Evolutionary conservation across 2,888 invertebrate species (phyloP).

Genomic region (Drosophila nr. perissopoda): DNA sequence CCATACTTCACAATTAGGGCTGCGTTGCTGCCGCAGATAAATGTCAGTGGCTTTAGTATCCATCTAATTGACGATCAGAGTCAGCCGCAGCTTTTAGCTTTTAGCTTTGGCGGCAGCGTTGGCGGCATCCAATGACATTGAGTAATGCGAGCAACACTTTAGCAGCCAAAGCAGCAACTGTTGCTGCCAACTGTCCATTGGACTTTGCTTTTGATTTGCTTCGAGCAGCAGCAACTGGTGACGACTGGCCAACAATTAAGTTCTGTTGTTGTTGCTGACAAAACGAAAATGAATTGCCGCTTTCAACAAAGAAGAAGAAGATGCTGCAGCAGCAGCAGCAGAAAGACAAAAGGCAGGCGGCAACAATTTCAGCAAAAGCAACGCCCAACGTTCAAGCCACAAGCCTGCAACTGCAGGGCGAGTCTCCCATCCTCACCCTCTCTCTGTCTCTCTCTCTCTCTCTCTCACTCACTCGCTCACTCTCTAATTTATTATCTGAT

Average conservation of each 20-base stretch:
- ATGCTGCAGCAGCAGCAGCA: slow-evolving; percentile 20
- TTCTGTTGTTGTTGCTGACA: slow-evolving; percentile 50
- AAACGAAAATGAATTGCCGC: slow-evolving; percentile 74
- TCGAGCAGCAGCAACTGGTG: slow-evolving; percentile 55
- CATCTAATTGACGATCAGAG: slow-evolving; percentile 71
- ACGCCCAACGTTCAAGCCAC: slow-evolving; percentile 48
- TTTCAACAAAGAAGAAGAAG: slow-evolving; percentile 53
- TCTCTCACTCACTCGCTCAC: slow-evolving; percentile 1
- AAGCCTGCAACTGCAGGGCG: slow-evolving; percentile 29
- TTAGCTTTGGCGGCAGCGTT: slow-evolving; percentile 66
- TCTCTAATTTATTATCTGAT: slow-evolving; percentile 69
- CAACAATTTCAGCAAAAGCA: slow-evolving; percentile 49
- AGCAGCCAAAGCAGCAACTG: slow-evolving; percentile 16
- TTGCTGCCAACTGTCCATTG: slow-evolving; percentile 42
- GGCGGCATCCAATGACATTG: slow-evolving; percentile 73
- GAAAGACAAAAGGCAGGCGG: slow-evolving; percentile 54
- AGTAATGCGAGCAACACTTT: slow-evolving; percentile 73
- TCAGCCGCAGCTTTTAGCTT: slow-evolving; percentile 21
- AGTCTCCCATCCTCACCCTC: slow-evolving; percentile 9
- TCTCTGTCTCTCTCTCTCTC: background rate
- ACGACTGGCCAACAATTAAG: slow-evolving; percentile 75
- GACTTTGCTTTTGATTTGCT: slow-evolving; percentile 71
- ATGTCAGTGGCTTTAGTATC: slow-evolving; percentile 66
- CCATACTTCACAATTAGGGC: slow-evolving; percentile 26
- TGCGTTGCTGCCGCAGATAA: slow-evolving; percentile 56